A percentile compares a stretch with the other conserved stretches of the same genome.
These are phyloP conservation scores for Psammodynastes pulverulentus DNA, from an alignment of 2,113 vertebrate genomes.

Conservation along the genomic window DNA sequence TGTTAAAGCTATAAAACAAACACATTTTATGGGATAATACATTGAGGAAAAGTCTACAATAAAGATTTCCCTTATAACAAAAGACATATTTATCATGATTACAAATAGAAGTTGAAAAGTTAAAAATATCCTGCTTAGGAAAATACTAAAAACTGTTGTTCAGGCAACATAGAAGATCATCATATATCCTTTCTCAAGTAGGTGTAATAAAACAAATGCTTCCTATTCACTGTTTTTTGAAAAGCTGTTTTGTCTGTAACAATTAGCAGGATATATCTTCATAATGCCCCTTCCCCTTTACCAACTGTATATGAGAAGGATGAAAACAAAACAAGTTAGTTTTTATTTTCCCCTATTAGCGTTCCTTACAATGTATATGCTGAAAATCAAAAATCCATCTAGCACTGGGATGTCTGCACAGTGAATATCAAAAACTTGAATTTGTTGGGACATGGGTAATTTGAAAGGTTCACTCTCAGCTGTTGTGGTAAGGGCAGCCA, in stretches of 20 bases:
- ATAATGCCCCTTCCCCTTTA: too few relatives aligned
- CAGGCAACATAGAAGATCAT: constrained; percentile 8
- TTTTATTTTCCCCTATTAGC: not conserved
- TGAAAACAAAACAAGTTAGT: not conserved
- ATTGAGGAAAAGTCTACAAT: constrained; percentile 19
- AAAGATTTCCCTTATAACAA: constrained; percentile 52
- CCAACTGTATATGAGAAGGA: not conserved
- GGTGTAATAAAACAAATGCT: not conserved
- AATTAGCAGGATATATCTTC: not conserved
- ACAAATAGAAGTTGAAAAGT: constrained; percentile 49
- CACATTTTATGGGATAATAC: constrained; percentile 38
- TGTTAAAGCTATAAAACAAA: constrained; percentile 46
- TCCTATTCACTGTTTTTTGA: not conserved
- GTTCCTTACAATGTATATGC: not conserved
- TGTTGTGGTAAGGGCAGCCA: not conserved
- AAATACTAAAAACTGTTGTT: constrained; percentile 12
- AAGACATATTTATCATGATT: constrained; percentile 54
- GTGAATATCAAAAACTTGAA: not conserved
- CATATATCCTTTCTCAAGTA: not conserved
- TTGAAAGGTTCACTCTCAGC: not conserved
- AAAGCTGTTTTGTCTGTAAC: not conserved
- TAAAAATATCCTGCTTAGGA: not conserved
- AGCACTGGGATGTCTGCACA: not conserved
- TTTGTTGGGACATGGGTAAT: not conserved
- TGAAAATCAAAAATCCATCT: not conserved